Evolutionary conservation across 2,113 vertebrate species (phyloP), one percentile per base, ranked within the genome.

Genomic region (Mirza zaza): DNA sequence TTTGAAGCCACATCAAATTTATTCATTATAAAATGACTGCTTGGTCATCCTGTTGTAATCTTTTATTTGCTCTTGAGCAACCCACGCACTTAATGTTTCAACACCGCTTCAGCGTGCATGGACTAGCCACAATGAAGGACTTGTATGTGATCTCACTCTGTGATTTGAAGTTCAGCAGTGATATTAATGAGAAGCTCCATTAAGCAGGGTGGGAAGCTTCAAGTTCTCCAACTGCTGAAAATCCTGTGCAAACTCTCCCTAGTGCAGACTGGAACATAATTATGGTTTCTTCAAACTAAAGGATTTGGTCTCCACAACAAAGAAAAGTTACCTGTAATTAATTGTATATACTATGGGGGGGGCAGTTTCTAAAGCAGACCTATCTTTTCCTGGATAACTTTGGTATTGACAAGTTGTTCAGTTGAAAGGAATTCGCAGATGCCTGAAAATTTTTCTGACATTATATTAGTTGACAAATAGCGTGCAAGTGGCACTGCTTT

Each of bases 391-490:
- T 86, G 20, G 42, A n/a, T 82, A 48, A 48, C 52, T 96, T 90
- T 88, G 15, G 25, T 67, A 23, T 45, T 80, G 70, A 82, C 70
- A 15, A 75, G n/a, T 75, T 94, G 57, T 92, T 61, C 89, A 80
- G 50, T 48, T 91, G 36, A 36, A 93, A 93, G 65, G 81, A 95
- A 89, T 76, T 91, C 80, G 48, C 89, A 93, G 85, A 84, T 73
- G 89, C 67, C 89, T 97, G 63, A 96, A 97, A 94, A 97, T 39
- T 96, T 96, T 91, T 91, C 75, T 91, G 91, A 97, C 52, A 34
- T 95, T 95, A 96, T 92, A 90, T 97, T 84, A 87, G 63, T 92
- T 96, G 97, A 96, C 96, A 97, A 84, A 94, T 65, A 86, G 57
- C 48, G 2, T 94, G 10, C 70, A 81, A 55, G 50, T 89, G 63